Percentiles rank a stretch among this genome's conserved stretches.
These are phyloP conservation scores for Lophura nycthemera DNA, from an alignment of 2,113 vertebrate species.

Conservation along the genomic window DNA sequence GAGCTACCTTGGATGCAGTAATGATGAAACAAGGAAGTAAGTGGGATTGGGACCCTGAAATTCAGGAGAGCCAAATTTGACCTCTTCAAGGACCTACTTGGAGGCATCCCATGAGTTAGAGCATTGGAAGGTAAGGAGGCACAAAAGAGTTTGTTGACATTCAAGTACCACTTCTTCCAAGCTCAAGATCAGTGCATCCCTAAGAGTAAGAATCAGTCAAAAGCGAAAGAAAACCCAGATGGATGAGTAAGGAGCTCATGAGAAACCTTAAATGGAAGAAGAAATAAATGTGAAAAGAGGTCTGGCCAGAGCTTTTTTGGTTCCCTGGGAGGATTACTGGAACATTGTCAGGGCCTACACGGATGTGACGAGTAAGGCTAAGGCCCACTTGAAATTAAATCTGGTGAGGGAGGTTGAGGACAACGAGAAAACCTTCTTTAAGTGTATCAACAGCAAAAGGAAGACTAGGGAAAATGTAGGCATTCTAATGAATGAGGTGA, in stretches of 20 bases:
- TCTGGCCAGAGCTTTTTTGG: neutral
- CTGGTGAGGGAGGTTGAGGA: neutral
- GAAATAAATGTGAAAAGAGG: neutral
- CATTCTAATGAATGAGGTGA: neutral
- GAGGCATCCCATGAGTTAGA: neutral
- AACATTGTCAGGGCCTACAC: neutral
- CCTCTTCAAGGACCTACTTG: neutral
- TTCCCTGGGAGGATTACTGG: neutral
- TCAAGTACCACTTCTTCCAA: neutral
- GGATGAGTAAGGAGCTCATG: neutral
- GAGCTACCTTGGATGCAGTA: neutral
- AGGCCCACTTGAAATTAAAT: neutral
- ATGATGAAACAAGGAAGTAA: neutral
- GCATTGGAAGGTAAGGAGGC: neutral
- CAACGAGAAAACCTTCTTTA: neutral
- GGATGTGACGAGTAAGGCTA: neutral
- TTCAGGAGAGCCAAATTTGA: neutral
- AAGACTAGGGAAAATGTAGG: neutral
- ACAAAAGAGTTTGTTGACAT: neutral
- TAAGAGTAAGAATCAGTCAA: too few relatives aligned
- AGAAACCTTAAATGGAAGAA: neutral
- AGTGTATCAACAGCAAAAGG: neutral
- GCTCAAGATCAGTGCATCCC: neutral
- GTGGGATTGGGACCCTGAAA: neutral
- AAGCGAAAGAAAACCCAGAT: too few relatives aligned